phyloP scores from a whole-genome alignment of 2,113 vertebrate genomes.

The Ardeotis arabs region DNA sequence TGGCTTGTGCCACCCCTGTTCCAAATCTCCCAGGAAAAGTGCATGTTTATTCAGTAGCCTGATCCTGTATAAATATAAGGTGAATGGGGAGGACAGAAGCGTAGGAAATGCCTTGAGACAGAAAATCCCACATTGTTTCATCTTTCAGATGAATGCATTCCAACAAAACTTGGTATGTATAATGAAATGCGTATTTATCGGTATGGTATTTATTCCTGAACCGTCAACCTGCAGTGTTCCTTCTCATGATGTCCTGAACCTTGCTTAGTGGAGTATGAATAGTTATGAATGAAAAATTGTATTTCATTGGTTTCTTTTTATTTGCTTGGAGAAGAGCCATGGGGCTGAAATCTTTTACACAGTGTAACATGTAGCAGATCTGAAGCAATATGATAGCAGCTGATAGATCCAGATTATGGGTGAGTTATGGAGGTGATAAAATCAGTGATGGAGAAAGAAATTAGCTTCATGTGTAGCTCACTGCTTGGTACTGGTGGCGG shows the following conservation, averaged over 20 bases:
- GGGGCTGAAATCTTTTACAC: neutral
- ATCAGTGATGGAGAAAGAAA: constrained; percentile 23
- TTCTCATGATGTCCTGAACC: neutral
- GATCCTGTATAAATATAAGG: neutral
- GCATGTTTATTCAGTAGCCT: neutral
- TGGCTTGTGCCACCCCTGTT: neutral
- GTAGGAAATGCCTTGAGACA: neutral
- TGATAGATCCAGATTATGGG: neutral
- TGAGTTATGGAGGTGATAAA: constrained; percentile 39
- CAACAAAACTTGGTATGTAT: neutral
- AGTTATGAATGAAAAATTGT: neutral
- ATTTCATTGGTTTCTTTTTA: neutral
- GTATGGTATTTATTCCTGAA: neutral
- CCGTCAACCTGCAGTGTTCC: neutral
- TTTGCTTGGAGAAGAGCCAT: constrained; percentile 11
- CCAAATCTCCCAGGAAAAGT: neutral
- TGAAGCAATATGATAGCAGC: neutral
- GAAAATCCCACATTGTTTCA: neutral
- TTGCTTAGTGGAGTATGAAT: neutral
- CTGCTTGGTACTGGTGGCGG: neutral
- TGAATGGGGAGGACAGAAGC: neutral
- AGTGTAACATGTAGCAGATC: neutral
- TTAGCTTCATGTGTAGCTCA: neutral
- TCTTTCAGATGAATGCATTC: neutral
- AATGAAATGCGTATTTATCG: neutral